Evolutionary conservation across 2,797 vertebrate genomes (phyloP), one percentile per base, ranked within the genome.

Genomic region (Dicrostonyx torquatus): DNA sequence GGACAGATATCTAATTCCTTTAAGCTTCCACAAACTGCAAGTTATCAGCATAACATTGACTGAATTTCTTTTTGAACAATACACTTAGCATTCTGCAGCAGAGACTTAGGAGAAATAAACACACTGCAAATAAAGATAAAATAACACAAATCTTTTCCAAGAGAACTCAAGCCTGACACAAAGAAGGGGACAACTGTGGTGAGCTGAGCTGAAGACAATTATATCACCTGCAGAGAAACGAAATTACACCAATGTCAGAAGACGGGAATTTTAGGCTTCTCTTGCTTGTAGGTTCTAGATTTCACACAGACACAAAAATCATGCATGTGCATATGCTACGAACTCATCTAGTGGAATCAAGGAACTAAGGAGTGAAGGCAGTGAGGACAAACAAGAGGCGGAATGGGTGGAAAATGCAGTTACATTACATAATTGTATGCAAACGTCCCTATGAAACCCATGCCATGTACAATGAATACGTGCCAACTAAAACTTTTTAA

Each of bases 1-100:
- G 24, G 94, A 60, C 6, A 77, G 48, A 87, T 20, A 92, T 5
- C 31, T 68, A 29, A 79, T 84, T 68, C 60, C 40, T 79, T 73
- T 87, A 92, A 73, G 24, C 34, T 87, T 84, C 87, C 1, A 87
- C 40, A 91, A 93, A 48, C 4, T 93, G 18, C 70, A 89, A 50
- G 29, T 37, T 66, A 90, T 66, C 72, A 70, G 87, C 26, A 53
- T 18, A 72, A 88, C 91, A 93, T 0, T 90, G 11, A 83, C 26
- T 43, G 2, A n/a, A 45, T 91, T 70, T 62, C 24, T 31, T 58
- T 62, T 50, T 20, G 40, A 26, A 82, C 6, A 90, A 80, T 60
- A 37, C 12, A 83, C 37, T 83, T 70, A 53, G 4, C 18, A 86
- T 90, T 78, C 43, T 78, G 6, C 8, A 82, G 85, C 53, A 83